Base-by-base conservation (phyloP, 2,888 invertebrate genomes). In the Yponomeuta plumbellus region DNA sequence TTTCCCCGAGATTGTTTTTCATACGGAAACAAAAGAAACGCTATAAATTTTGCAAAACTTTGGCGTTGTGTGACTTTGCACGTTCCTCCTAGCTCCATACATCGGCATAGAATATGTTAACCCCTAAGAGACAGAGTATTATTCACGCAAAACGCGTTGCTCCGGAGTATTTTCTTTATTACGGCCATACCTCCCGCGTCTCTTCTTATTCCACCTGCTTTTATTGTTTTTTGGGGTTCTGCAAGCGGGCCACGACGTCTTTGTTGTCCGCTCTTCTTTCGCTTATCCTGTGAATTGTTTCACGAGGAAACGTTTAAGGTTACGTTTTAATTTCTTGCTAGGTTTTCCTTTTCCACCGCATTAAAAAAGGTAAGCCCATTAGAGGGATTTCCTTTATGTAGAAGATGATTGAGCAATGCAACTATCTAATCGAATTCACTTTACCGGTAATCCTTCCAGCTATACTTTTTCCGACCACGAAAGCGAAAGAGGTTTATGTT, bases 91-190 rank as follows among this genome's bases (percentile, higher is more conserved):
- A 5, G 34, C 8, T 6, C 34, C 62, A 20, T 62, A 40, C 62
- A 62, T 62, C 62, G 20, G 23, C 62, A 62, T 39, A 34, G 62
- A 62, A 39, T 39, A 62, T 20, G 62, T 62, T 62, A 62, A 39
- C 39, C 62, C 44, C 17, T n/a, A 39, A 20, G 39, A 62, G 62
- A 8, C 34, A 39, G 11, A 34, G 34, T 20, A 66, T 62, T 66
- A 61, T 61, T 62, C 64, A 80, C 75, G 76, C 74, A 73, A 74
- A 77, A 74, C 76, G 73, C 77, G 75, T 77, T 76, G 77, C 76
- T 79, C 75, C 73, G 71, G 69, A 81, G 84, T 78, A 80, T 83
- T 85, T 85, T 81, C 81, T 85, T 85, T 86, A 86, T 86, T 84
- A 82, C 81, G 79, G 77, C 76, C 79, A 80, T 81, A 44, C 80